Percentiles rank a stretch among this genome's conserved stretches.
These are phyloP conservation scores for Gopherus flavomarginatus DNA, from an alignment of 2,113 vertebrate genomes.

Conservation along the genomic window DNA sequence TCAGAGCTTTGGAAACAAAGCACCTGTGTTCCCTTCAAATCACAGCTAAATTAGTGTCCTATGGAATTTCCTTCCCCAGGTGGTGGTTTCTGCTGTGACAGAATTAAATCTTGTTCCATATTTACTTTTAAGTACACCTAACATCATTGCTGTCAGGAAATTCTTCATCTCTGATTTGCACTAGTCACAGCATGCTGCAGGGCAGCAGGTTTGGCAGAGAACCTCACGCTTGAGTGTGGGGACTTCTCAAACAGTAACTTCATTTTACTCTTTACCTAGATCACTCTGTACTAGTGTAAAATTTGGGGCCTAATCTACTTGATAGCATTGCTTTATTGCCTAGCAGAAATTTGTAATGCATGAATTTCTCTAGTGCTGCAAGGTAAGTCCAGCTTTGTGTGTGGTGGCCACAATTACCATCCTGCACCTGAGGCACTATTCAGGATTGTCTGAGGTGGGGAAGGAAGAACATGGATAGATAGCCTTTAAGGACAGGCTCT, in stretches of 20 bases:
- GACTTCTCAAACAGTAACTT: background rate
- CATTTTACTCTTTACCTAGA: background rate
- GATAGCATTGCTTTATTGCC: background rate
- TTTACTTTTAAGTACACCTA: background rate
- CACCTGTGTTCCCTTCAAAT: background rate
- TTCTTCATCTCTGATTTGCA: background rate
- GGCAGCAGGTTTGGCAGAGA: background rate
- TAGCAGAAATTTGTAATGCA: fast-evolving
- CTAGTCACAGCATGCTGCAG: background rate
- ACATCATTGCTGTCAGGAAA: background rate
- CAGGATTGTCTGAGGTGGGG: background rate
- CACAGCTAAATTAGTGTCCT: background rate
- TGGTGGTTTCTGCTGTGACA: background rate
- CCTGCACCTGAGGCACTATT: background rate
- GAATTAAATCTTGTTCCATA: background rate
- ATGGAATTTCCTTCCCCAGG: background rate
- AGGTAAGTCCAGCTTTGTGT: background rate
- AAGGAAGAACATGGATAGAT: background rate
- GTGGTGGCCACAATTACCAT: background rate
- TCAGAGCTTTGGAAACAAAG: background rate
- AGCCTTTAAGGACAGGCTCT: background rate
- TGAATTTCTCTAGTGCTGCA: background rate
- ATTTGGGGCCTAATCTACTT: background rate
- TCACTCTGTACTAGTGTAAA: background rate
- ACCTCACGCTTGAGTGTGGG: background rate